phyloP scores from a whole-genome alignment of 2,888 invertebrate genomes.

The Catocala nupta region DNA sequence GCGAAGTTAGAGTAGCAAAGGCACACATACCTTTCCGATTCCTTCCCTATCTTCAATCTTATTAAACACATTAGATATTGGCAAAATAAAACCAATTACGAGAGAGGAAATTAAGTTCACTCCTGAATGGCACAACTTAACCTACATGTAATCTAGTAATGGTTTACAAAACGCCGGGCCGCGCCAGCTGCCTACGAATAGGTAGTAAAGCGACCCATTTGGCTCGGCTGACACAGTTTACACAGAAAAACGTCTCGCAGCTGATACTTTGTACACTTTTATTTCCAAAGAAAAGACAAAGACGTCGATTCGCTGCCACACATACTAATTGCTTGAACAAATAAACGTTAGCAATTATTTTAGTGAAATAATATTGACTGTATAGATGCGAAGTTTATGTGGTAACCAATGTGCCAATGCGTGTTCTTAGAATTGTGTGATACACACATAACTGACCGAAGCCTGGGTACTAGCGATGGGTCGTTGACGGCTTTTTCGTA shows the following conservation, averaged over 20 bases:
- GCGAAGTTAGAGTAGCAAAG: too few relatives aligned
- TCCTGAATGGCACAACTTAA: not conserved
- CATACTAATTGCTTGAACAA: conserved; percentile 2
- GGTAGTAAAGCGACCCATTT: conserved; percentile 35
- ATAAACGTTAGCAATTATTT: not conserved
- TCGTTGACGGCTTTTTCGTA: too few relatives aligned
- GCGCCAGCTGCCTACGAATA: conserved; percentile 8
- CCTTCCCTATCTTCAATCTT: too few relatives aligned
- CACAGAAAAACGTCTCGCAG: conserved; percentile 21
- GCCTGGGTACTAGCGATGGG: too few relatives aligned
- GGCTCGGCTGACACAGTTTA: conserved; percentile 38
- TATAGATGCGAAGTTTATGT: too few relatives aligned
- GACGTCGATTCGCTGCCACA: not conserved
- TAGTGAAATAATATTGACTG: too few relatives aligned
- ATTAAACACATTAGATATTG: too few relatives aligned
- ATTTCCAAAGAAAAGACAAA: conserved; percentile 10
- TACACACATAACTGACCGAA: too few relatives aligned
- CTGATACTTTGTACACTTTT: conserved; percentile 9
- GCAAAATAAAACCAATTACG: too few relatives aligned
- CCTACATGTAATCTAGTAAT: conserved; percentile 7
- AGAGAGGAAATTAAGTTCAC: not conserved
- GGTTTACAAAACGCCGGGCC: not conserved
- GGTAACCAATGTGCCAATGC: too few relatives aligned
- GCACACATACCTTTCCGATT: too few relatives aligned
- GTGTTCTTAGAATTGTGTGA: too few relatives aligned